A percentile compares a stretch with the other conserved stretches of the same genome.
Conservation (phyloP, 2,888 invertebrate genomes). For the Oligia strigilis region DNA sequence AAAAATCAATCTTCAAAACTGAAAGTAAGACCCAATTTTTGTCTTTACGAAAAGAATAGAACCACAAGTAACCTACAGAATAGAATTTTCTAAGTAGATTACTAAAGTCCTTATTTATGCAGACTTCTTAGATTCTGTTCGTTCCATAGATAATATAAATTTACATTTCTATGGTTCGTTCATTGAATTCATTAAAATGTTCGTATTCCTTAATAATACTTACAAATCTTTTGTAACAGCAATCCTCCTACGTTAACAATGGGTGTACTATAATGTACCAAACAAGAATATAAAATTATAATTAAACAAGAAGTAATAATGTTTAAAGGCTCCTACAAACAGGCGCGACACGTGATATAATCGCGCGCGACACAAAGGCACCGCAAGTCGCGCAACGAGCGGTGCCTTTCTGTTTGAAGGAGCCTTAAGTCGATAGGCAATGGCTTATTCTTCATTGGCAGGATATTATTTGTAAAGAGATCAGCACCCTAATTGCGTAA, state of each 20-base stretch:
- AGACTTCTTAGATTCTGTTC: conserved; percentile 8
- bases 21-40: background rate
- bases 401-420: no score
- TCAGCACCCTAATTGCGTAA: no score
- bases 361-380: no score
- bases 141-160: background rate
- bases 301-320: background rate
- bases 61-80: background rate
- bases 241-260: background rate
- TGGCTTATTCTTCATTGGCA: no score
- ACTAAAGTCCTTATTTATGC: conserved; percentile 5
- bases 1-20: background rate
- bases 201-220: background rate
- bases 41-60: background rate
- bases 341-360: no score
- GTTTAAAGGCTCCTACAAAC: no score
- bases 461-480: no score
- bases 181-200: conserved; percentile 31
- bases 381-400: no score
- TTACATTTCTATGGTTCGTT: background rate
- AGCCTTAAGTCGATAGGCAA: no score
- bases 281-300: background rate
- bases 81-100: conserved; percentile 16
- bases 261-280: background rate
- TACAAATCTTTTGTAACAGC: conserved; percentile 5